A percentile compares a stretch with the other conserved stretches of the same genome.
Evolutionary conservation across 2,113 vertebrate genomes (phyloP).

Genomic region (Melanotaenia duboulayi): DNA sequence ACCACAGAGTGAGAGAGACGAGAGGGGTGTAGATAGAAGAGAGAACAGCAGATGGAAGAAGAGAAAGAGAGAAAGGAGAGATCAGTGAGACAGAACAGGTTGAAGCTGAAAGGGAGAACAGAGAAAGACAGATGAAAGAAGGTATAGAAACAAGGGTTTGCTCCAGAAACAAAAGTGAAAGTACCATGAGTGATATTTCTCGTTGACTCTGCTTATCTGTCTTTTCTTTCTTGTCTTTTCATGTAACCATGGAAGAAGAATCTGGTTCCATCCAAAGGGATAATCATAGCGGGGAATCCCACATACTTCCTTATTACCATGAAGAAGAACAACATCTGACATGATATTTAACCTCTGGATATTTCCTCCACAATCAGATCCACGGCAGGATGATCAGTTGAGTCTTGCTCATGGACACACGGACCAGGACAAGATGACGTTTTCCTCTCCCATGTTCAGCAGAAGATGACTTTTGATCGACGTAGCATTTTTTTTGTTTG

Average conservation of each 20-base stretch:
- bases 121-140: neutral
- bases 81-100: neutral
- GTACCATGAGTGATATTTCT: neutral
- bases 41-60: slow-evolving; percentile 5
- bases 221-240: slow-evolving; percentile 33
- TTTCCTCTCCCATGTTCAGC: neutral
- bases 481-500: neutral
- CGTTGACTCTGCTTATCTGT: slow-evolving; percentile 23
- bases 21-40: slow-evolving; percentile 25
- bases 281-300: neutral
- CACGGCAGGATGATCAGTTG: slow-evolving; percentile 34
- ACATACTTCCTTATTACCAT: neutral
- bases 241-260: slow-evolving; percentile 29
- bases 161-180: neutral
- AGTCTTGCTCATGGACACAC: slow-evolving; percentile 39
- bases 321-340: slow-evolving; percentile 39
- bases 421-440: slow-evolving; percentile 23
- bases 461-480: slow-evolving; percentile 56
- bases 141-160: neutral
- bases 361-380: slow-evolving; percentile 6
- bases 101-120: neutral
- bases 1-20: neutral
- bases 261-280: neutral
- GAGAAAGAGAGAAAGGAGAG: neutral
- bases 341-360: slow-evolving; percentile 43